Base-by-base conservation (phyloP, 1,140 invertebrate genomes). In the Pogonognathellus flavescens region DNA sequence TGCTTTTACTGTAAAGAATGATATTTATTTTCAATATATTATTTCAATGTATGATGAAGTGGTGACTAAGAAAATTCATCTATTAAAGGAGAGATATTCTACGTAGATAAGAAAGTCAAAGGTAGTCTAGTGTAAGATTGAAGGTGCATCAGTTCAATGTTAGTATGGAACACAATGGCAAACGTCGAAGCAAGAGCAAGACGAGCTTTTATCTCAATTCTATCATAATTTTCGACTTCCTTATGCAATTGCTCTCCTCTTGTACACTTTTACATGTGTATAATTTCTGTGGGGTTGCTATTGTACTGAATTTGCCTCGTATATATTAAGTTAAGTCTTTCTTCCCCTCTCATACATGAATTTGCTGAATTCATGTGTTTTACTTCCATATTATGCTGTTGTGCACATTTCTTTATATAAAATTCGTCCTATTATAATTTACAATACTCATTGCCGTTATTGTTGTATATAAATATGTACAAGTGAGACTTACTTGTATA, bases 111-210 rank as follows among this genome's bases (percentile, higher is more conserved):
- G 14, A 25, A 41, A 70, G 66, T 66, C 11, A 70, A 20, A 49
- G 66, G 41, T 76, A 76, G 53, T 14, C 2, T 57, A n/a, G 11
- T n/a, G 31, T 41, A 41, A 6, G 62, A 76, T n/a, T 50, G 70
- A 76, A 76, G 70, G 70, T 76, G 70, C 41, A 76, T 76, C 70
- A 76, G n/a, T 31, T 76, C 70, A 76, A 76, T 76, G 70, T 31
- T 76, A 76, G 16, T 14, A 3, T 3, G 25, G 16, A 70, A 76
- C 6, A 76, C 70, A 76, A 76, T 76, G n/a, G 70, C 31, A 41
- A 41, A 41, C 31, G 31, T 41, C 6, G 9, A 50, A 76, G 41
- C 49, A 49, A 49, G 31, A 76, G 41, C 70, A 76, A 76, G 70
- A 76, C 41, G 70, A 76, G 31, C 31, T 76, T 41, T 76, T 76